Conservation (phyloP, 2,113 vertebrate genomes). For the Gulo gulo region DNA sequence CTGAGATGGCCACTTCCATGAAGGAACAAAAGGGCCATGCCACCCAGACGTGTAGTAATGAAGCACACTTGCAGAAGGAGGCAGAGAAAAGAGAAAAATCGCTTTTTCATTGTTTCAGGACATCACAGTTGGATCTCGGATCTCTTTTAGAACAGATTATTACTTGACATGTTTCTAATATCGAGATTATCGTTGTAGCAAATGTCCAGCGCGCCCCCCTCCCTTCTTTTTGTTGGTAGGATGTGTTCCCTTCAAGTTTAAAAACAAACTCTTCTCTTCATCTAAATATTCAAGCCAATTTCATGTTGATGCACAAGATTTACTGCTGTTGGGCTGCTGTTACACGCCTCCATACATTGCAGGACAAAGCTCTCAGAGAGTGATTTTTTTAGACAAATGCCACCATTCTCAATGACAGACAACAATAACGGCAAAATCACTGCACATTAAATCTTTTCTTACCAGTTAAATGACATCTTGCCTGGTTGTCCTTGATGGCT, state of each 20-base stretch:
- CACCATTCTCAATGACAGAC: neutral
- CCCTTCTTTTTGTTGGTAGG: neutral
- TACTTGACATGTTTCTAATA: neutral
- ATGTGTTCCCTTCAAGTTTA: neutral
- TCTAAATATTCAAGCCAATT: neutral
- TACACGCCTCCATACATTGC: neutral
- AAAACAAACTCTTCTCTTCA: neutral
- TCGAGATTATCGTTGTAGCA: neutral
- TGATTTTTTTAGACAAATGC: neutral
- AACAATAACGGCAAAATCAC: neutral
- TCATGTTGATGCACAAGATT: neutral
- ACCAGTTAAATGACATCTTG: neutral
- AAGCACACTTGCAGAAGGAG: neutral
- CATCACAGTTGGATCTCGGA: neutral
- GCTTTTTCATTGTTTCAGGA: neutral
- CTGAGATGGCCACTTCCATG: neutral
- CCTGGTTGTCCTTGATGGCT: neutral
- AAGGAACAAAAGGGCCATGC: neutral
- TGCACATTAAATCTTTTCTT: neutral
- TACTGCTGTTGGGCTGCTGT: neutral
- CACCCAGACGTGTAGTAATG: neutral
- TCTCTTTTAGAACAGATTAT: neutral
- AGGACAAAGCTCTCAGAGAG: neutral
- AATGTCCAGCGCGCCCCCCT: neutral
- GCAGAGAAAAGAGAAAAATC: neutral